Conservation (phyloP, 1,140 invertebrate species). For the Cardiocondyla obscurior region DNA sequence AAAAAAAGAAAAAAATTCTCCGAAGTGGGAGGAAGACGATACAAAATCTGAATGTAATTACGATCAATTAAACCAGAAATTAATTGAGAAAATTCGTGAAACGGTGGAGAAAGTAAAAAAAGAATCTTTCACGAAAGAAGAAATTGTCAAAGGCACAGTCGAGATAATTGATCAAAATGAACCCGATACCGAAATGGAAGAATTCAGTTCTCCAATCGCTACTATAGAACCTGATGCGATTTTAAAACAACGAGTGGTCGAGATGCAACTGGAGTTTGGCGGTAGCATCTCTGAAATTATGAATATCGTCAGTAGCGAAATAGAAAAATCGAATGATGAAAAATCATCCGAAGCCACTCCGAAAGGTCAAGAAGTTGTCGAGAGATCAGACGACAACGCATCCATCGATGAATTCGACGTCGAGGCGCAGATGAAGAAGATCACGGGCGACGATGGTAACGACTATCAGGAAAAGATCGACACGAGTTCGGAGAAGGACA, state of each 20-base stretch:
- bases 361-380: constrained; percentile 32
- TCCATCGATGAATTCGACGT: constrained; percentile 82
- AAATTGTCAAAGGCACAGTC: constrained; percentile 72
- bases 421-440: constrained; percentile 82
- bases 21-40: constrained; percentile 51
- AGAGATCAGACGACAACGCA: constrained; percentile 73
- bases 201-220: constrained; percentile 78
- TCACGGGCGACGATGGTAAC: constrained; percentile 81
- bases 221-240: constrained; percentile 80
- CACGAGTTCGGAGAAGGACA: constrained; percentile 73
- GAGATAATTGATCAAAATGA: constrained; percentile 80
- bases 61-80: background rate
- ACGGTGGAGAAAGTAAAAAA: background rate
- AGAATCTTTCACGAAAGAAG: constrained; percentile 44
- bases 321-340: constrained; percentile 61
- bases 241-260: constrained; percentile 79
- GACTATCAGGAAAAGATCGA: constrained; percentile 81
- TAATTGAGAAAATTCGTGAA: constrained; percentile 35
- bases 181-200: constrained; percentile 75
- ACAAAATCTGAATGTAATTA: constrained; percentile 36
- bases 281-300: constrained; percentile 68
- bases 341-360: background rate
- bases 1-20: constrained; percentile 32
- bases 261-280: constrained; percentile 83
- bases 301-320: constrained; percentile 52